Evolutionary conservation across 2,888 invertebrate species (phyloP), one percentile per base, ranked within the genome.

Genomic region (Scaptomyza tumidula): DNA sequence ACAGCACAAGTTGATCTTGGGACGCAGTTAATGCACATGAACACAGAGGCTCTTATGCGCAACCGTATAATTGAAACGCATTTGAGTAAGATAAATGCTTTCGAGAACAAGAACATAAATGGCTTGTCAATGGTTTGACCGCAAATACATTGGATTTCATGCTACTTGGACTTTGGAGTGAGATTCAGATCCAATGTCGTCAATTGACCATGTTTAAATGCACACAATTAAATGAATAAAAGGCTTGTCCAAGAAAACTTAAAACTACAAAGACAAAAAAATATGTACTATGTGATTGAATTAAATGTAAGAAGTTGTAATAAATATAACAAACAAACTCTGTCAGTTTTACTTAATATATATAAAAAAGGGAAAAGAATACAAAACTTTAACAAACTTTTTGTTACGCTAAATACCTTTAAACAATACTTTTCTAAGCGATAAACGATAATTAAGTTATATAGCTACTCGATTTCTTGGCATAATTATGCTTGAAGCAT

Each of bases 51-150:
- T 70, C 64, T 75, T 58, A 67, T 70, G 60, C 55, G 45, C 59
- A 44, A 11, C 31, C 27, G 56, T 33, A 44, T 72, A 79, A 75
- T 86, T 73, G 79, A 67, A 67, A 53, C 73, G 76, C 64, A 79
- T 57, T 74, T 72, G 62, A 64, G 55, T 33, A 31, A 60, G 45
- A 65, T 44, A 59, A 53, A 70, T 56, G 57, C 13, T 43, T 10
- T 14, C 7, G 16, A 33, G 35, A 55, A 46, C 19, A 54, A 13
- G 16, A 24, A 24, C 44, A 27, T 7, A 35, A 27, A 14, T 41
- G 19, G n/a, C 11, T 37, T 24, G 46, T 10, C 63, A 14, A 41
- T 43, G 11, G 29, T 6, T 10, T 35, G 31, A 46, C 31, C 14
- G 13, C 10, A 56, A 35, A 35, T 49, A n/a, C 10, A 19, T 31